These are phyloP conservation scores for Anadara kagoshimensis DNA, from an alignment of 1,140 invertebrate species.

Conservation along the genomic window DNA sequence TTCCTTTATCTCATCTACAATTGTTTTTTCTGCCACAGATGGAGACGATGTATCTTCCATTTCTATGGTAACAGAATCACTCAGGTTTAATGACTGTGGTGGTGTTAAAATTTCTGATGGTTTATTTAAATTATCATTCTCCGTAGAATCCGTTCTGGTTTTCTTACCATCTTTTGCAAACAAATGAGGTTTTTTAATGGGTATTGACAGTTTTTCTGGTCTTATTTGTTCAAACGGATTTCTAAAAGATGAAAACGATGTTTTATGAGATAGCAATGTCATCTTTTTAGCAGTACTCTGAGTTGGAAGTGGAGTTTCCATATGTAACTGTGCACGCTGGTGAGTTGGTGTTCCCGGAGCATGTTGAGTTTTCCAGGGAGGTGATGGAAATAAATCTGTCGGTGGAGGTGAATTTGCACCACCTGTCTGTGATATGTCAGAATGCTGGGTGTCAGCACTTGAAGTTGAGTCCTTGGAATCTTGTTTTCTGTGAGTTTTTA, in stretches of 20 bases:
- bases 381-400: neutral
- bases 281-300: neutral
- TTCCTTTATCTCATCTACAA: slow-evolving; percentile 73
- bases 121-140: neutral
- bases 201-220: slow-evolving; percentile 19
- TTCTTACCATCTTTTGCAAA: slow-evolving; percentile 11
- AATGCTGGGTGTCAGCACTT: slow-evolving; percentile 68
- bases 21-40: slow-evolving; percentile 70
- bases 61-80: slow-evolving; percentile 72
- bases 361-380: slow-evolving; percentile 3
- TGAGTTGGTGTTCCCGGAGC: slow-evolving; percentile 1
- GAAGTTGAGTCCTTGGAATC: slow-evolving; percentile 71
- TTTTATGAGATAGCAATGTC: neutral
- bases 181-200: slow-evolving; percentile 23
- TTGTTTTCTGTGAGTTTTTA: slow-evolving; percentile 67
- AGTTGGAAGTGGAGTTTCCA: slow-evolving; percentile 11
- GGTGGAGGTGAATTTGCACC: slow-evolving; percentile 18
- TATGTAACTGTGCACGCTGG: neutral
- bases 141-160: neutral
- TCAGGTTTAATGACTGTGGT: slow-evolving; percentile 65
- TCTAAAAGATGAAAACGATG: slow-evolving; percentile 1
- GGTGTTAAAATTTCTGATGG: slow-evolving; percentile 55
- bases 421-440: slow-evolving; percentile 54
- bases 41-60: slow-evolving; percentile 71
- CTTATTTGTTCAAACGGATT: slow-evolving; percentile 7